Evolutionary conservation across 2,888 invertebrate genomes (phyloP), one percentile per base, ranked within the genome.

Genomic region (Panzeria rudis): DNA sequence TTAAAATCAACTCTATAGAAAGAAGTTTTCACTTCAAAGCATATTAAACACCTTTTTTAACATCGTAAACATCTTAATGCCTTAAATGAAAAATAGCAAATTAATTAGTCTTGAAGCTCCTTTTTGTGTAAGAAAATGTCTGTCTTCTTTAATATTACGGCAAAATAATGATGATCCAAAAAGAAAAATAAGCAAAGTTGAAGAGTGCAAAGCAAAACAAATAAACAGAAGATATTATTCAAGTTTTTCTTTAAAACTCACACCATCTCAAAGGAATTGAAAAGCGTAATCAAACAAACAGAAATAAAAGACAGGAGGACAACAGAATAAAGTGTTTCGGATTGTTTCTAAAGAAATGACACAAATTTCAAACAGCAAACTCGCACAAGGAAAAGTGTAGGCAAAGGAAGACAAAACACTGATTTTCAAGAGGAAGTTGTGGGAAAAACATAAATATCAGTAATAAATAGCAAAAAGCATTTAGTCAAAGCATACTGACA

Each of bases 221-320:
- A 29, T 32, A 17, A 29, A 32, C 9, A 59, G 5, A 15, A 71
- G 29, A 13, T 32, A 8, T 52, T 50, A 17, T 73, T 47, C 35
- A 50, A 50, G 11, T 50, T 25, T n/a, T 61, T 9, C 35, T n/a
- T 23, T 35, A 8, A 20, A 17, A 15, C 17, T 62, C 17, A 2
- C 7, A 15, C 2, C n/a, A n/a, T 52, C 23, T 35, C 23, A 50
- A 50, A 61, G 47, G 35, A 52, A 52, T 75, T 52, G 9, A 38
- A 62, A 52, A 38, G 25, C 5, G 25, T 38, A 61, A 61, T 61
- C 23, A 61, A 72, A 61, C 23, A 61, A 73, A 32, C 44, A 56
- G 25, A 38, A 54, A 11, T 3, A 29, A 32, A 20, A 25, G 4
- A 29, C n/a, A 62, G 2, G 17, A 50, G 29, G 6, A 73, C 35